phyloP scores from a whole-genome alignment of 2,888 invertebrate species.

The Netelia virgata region DNA sequence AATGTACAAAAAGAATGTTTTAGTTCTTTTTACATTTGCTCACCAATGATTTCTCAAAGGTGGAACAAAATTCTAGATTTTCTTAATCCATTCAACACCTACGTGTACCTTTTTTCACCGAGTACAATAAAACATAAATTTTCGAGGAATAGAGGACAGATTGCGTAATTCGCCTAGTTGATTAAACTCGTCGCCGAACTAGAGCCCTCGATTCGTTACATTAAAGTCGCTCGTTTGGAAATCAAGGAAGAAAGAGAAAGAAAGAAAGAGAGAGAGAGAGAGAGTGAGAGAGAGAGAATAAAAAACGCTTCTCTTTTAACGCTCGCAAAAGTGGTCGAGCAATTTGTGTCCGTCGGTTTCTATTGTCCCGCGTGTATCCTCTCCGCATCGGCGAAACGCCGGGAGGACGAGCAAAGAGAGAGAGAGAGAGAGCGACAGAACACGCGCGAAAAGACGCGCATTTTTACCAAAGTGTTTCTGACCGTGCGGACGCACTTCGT shows the following conservation, averaged over 20 bases:
- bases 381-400: background rate
- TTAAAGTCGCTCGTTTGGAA: background rate
- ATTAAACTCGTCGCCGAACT: background rate
- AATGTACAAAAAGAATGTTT: too few species aligned
- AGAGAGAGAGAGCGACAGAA: slow-evolving; percentile 24
- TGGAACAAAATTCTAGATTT: too few species aligned
- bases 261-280: background rate
- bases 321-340: slow-evolving; percentile 46
- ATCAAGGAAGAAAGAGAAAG: background rate
- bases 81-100: too few species aligned
- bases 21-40: too few species aligned
- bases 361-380: slow-evolving; percentile 70
- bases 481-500: slow-evolving; percentile 1
- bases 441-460: slow-evolving; percentile 69
- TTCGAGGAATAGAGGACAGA: background rate
- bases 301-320: background rate
- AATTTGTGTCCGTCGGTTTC: slow-evolving; percentile 71
- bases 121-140: too few species aligned
- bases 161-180: slow-evolving; percentile 3
- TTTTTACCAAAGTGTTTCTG: slow-evolving; percentile 64
- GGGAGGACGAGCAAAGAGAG: background rate
- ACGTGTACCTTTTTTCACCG: too few species aligned
- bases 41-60: too few species aligned
- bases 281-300: background rate
- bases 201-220: background rate